Percentiles rank a stretch among this genome's conserved stretches.
These are phyloP conservation scores for Dryococelus australis DNA, from an alignment of 2,888 invertebrate genomes.

Conservation along the genomic window DNA sequence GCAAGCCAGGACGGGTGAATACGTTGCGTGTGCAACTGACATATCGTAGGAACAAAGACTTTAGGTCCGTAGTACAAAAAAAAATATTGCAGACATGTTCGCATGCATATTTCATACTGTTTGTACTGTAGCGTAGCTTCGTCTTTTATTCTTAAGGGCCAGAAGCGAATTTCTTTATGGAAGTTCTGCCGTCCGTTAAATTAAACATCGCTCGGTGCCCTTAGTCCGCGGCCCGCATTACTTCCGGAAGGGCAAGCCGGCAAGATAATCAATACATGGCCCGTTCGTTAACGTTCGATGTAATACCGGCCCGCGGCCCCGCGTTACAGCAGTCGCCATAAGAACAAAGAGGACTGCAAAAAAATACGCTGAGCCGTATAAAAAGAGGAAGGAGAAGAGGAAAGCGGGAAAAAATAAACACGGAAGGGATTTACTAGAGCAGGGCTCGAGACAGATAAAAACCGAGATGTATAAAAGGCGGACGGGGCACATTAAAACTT, in stretches of 20 bases:
- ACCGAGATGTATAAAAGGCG: not conserved
- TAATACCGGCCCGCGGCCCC: not conserved
- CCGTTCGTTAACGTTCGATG: slow-evolving; percentile 7
- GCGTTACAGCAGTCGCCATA: too few species aligned
- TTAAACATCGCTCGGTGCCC: not conserved
- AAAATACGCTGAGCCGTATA: not conserved
- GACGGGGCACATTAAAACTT: slow-evolving; percentile 2
- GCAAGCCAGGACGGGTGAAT: not conserved
- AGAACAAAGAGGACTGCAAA: too few species aligned
- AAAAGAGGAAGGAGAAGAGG: not conserved
- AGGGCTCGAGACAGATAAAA: not conserved
- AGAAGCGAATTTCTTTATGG: not conserved
- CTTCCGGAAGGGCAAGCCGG: not conserved
- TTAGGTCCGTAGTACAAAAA: not conserved
- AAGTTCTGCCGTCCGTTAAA: not conserved
- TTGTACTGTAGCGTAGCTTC: not conserved
- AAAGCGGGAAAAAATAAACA: not conserved
- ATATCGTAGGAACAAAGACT: not conserved
- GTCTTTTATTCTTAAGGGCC: not conserved
- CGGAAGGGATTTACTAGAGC: not conserved
- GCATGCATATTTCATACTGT: not conserved
- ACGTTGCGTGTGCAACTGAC: not conserved
- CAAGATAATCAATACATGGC: not conserved
- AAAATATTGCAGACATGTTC: not conserved
- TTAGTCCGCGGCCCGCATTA: not conserved